Conservation (phyloP, 1,140 invertebrate genomes). For the Drosophila watanabei region DNA sequence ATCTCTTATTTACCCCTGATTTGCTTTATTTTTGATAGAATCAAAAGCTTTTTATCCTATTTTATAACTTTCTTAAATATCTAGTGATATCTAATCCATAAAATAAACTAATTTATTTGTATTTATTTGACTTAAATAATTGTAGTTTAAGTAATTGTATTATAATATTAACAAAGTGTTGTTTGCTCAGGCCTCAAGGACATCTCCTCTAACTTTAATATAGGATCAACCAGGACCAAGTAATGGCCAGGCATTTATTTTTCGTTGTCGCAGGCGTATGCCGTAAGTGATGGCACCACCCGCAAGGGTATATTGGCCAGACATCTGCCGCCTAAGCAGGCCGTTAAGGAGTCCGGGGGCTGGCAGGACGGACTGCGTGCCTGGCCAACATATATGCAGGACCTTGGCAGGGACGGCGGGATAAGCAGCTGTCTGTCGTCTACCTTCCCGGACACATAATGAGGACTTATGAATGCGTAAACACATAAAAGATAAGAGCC, state of each 20-base stretch:
- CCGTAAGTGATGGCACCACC: conserved; percentile 1
- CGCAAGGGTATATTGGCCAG: conserved; percentile 2
- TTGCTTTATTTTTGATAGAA: neutral
- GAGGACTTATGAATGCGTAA: conserved; percentile 74
- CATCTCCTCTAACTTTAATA: neutral
- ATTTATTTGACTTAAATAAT: neutral
- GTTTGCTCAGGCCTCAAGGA: neutral
- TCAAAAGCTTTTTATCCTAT: neutral
- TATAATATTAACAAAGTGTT: neutral
- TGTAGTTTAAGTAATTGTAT: neutral
- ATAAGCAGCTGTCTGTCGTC: conserved; percentile 37
- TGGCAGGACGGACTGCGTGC: conserved; percentile 5
- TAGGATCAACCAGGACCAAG: conserved; percentile 5
- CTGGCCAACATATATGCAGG: conserved; percentile 44
- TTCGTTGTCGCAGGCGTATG: neutral
- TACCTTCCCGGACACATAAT: conserved; percentile 49
- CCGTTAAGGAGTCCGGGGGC: neutral
- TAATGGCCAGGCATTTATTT: conserved; percentile 13
- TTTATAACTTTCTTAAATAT: neutral
- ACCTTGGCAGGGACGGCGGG: conserved; percentile 6
- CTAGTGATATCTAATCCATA: neutral
- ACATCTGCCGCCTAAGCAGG: neutral
- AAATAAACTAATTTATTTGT: neutral
- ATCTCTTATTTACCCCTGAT: too few relatives aligned
- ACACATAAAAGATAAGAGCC: conserved; percentile 35